Conservation (phyloP, 2,113 vertebrate genomes). For the Variabilichromis moorii region DNA sequence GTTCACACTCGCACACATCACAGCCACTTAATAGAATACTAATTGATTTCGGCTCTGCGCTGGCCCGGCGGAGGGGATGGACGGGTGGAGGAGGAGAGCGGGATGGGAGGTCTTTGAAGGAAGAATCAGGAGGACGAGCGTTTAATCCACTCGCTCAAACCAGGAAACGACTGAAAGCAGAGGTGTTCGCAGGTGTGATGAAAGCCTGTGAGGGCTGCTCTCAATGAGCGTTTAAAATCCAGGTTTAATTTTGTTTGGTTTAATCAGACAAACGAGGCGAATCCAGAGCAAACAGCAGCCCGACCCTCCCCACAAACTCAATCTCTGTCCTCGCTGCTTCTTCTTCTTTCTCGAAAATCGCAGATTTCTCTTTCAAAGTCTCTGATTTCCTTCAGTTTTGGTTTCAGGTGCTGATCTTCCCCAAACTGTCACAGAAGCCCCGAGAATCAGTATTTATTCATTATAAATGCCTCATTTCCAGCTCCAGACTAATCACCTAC, state of each 20-base stretch:
- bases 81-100: not conserved
- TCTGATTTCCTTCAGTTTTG: not conserved
- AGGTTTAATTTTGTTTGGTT: not conserved
- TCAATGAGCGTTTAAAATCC: not conserved
- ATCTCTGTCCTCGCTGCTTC: not conserved
- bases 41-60: not conserved
- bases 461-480: not conserved
- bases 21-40: slow-evolving; percentile 5
- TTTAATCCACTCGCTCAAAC: not conserved
- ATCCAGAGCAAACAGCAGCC: not conserved
- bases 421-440: not conserved
- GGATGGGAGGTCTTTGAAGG: not conserved
- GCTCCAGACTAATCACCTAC: not conserved
- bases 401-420: not conserved
- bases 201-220: not conserved
- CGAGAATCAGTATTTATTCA: not conserved
- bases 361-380: not conserved
- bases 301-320: not conserved
- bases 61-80: not conserved
- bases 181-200: not conserved
- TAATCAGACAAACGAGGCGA: not conserved
- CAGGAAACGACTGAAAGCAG: not conserved
- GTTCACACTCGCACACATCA: not conserved
- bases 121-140: not conserved
- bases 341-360: not conserved